These are phyloP conservation scores for Syngnathus floridae DNA, from an alignment of 2,113 vertebrate species.

Conservation along the genomic window DNA sequence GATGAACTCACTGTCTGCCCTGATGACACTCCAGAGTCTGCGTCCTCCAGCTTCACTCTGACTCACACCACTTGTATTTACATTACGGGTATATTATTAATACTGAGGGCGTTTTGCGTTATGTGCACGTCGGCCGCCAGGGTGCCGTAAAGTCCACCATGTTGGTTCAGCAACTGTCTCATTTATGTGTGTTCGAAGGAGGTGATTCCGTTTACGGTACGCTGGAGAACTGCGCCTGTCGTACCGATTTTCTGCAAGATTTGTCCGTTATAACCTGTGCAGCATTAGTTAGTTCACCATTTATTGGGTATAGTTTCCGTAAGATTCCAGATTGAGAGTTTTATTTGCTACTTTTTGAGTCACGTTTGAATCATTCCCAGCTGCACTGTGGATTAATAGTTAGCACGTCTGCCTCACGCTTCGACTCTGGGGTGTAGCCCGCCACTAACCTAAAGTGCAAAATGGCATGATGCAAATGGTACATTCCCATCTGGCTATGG, in stretches of 20 bases:
- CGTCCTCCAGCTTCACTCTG: slow-evolving; percentile 34
- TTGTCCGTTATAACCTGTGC: background rate
- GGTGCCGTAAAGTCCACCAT: slow-evolving; percentile 2
- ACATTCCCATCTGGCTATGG: background rate
- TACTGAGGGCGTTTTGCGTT: slow-evolving; percentile 14
- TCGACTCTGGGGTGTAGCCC: background rate
- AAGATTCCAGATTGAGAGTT: background rate
- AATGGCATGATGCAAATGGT: background rate
- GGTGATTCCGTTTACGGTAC: slow-evolving; percentile 48
- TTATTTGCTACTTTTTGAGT: background rate
- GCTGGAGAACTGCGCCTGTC: slow-evolving; percentile 38
- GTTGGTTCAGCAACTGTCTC: slow-evolving; percentile 21
- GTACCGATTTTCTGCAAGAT: background rate
- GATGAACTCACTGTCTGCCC: slow-evolving; percentile 53
- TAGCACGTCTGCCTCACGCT: background rate
- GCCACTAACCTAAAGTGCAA: too few relatives aligned
- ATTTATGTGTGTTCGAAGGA: slow-evolving; percentile 14
- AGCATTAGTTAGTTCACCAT: background rate
- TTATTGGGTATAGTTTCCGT: background rate
- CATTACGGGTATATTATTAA: slow-evolving; percentile 28
- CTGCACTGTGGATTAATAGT: background rate
- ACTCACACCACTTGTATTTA: slow-evolving; percentile 41
- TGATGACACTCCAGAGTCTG: slow-evolving; percentile 62
- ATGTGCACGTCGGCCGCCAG: slow-evolving; percentile 7
- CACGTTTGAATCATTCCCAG: background rate